These are phyloP conservation scores for Pseudeuparius sepicola DNA, from an alignment of 2,888 invertebrate species.

Conservation along the genomic window DNA sequence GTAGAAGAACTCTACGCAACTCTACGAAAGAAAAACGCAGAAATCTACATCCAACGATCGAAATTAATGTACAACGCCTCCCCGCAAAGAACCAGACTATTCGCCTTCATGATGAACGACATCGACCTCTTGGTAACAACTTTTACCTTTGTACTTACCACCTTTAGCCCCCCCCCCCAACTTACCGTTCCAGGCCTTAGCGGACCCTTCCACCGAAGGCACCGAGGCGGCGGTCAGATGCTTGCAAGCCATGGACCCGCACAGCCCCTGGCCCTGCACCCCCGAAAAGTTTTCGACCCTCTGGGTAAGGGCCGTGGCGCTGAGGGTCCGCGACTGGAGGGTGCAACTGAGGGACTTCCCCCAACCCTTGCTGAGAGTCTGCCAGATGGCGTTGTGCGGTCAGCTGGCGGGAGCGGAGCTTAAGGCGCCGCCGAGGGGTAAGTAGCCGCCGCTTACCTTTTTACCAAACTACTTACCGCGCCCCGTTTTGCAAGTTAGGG, in stretches of 20 bases:
- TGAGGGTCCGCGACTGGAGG: constrained; percentile 77
- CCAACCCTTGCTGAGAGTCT: constrained; percentile 79
- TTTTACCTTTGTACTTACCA: too few species aligned
- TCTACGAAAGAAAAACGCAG: constrained; percentile 81
- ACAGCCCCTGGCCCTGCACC: constrained; percentile 88
- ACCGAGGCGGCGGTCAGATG: constrained; percentile 39
- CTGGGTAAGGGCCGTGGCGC: constrained; percentile 83
- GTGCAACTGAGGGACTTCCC: constrained; percentile 90
- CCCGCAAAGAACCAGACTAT: constrained; percentile 63
- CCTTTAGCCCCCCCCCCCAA: too few species aligned
- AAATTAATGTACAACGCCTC: constrained; percentile 52
- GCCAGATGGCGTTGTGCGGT: constrained; percentile 80
- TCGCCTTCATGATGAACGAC: constrained; percentile 77
- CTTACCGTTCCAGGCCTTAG: constrained; percentile 46
- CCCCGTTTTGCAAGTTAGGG: too few species aligned
- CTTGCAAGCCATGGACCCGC: constrained; percentile 75
- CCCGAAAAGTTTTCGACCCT: constrained; percentile 77
- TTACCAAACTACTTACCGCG: too few species aligned
- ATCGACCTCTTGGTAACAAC: constrained; percentile 50
- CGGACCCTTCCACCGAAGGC: constrained; percentile 82
- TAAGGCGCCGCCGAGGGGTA: constrained; percentile 49
- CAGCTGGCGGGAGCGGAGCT: constrained; percentile 85
- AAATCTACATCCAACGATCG: constrained; percentile 90
- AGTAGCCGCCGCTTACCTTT: too few species aligned
- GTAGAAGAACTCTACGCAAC: constrained; percentile 84